Evolutionary conservation across 1,140 invertebrate genomes (phyloP), one percentile per base, ranked within the genome.

Genomic region (Drosophila ironensis): DNA sequence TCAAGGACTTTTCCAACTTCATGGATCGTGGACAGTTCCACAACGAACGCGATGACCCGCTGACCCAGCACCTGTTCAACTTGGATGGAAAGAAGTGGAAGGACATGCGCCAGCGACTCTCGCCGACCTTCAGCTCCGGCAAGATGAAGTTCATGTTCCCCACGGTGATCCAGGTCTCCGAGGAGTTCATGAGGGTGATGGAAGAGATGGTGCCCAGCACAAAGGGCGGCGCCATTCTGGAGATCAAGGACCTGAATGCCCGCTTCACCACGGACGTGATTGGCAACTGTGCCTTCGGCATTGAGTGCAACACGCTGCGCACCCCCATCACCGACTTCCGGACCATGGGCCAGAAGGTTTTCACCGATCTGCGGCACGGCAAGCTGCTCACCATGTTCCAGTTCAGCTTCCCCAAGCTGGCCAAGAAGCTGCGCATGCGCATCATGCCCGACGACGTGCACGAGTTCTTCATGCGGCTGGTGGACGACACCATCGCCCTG

Each of bases 191-290:
- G 0, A 41, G 37, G 2, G 73, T 82, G 1, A 53, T 87, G 27
- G 4, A 5, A 72, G 90, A 63, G 69, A 75, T 46, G 51, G 89
- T 54, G 3, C 70, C 74, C 2, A 22, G 16, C 1, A 45, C 41
- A 16, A 4, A 44, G 9, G 54, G 75, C 5, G 72, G 74, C 0
- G 25, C 66, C 5, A 27, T 87, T n/a, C 30, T 93, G 0, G 92
- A 94, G 73, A 91, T 93, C 19, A 91, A 92, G n/a, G 92, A 94
- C n/a, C 66, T 93, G 3, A 91, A 92, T 53, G 91, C 91, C 2
- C 90, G 92, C 41, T 94, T 92, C 68, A 92, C 92, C 0, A 93
- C 93, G 41, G 93, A 94, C 72, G 88, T 92, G 9, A 92, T 92
- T 6, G 91, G 91, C 1, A 90, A 88, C 4, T 90, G 90, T 44